phyloP scores from a whole-genome alignment of 2,113 vertebrate species.

The Gallinago paraguaiae region DNA sequence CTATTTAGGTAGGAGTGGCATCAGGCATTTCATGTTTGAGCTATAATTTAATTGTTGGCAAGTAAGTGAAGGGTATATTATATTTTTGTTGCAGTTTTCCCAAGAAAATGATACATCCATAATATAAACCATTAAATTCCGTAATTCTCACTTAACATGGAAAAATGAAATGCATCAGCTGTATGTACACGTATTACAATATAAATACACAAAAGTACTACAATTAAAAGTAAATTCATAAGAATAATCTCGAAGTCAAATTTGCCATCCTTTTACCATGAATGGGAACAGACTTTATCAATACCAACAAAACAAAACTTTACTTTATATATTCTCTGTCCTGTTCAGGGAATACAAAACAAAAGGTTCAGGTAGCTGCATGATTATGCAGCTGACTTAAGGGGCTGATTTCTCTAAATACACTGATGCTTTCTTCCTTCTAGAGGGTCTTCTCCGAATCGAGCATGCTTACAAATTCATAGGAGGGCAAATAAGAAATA shows the following conservation, averaged over 20 bases:
- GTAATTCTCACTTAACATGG: neutral
- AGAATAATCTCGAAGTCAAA: neutral
- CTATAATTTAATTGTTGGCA: conserved; percentile 20
- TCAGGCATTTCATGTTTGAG: neutral
- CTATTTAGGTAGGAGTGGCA: conserved; percentile 59
- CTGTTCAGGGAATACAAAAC: neutral
- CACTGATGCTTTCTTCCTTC: neutral
- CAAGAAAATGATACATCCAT: neutral
- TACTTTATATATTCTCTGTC: neutral
- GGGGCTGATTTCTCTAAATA: neutral
- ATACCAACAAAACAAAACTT: neutral
- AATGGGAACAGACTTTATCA: neutral
- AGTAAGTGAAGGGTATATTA: conserved; percentile 50
- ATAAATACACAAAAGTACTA: neutral
- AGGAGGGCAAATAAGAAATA: neutral
- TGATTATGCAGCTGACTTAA: neutral
- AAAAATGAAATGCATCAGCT: neutral
- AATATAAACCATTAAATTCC: neutral
- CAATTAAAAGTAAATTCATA: neutral
- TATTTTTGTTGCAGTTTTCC: neutral
- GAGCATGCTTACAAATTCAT: neutral
- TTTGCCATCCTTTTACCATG: neutral
- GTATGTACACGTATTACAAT: no score
- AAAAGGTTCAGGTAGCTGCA: neutral
- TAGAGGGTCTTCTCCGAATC: neutral